Base-by-base conservation (phyloP, 2,888 invertebrate genomes). In the Sylvicola cinctus region DNA sequence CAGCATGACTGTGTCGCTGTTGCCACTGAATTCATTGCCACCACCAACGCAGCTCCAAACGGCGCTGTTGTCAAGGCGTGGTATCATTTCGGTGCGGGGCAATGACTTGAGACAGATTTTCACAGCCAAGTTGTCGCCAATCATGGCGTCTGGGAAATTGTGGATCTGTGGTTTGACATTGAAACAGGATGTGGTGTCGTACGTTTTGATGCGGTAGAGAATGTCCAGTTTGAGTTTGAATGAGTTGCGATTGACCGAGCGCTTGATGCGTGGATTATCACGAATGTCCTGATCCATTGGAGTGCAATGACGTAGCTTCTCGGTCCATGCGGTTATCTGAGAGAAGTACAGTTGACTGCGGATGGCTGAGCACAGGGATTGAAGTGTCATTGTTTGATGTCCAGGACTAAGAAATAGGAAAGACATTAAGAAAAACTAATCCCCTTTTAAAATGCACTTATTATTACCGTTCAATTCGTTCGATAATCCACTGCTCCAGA, bases 291-390 rank as follows among this genome's bases (percentile, higher is more conserved):
- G 44, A 48, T 55, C 56, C 30, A 50, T 50, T 20, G 37, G 38
- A n/a, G 35, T 34, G 11, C 38, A 31, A 36, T 57, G 55, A 29
- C 54, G 51, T 33, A 58, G 44, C 20, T 56, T 46, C 48, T 58
- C 58, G 39, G 55, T 70, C 93, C 93, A 95, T 36, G 93, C 88
- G 33, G 88, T 83, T 43, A 95, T 73, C 65, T 95, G 93, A 4
- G 93, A 95, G 63, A 95, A 95, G 62, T 91, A 88, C 39, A 95
- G 68, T 58, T 90, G 88, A 5, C 93, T 93, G 41, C 90, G 72
- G 32, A 95, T 78, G 33, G 93, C 93, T 60, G 85, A 87, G 50
- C 90, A 70, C 44, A 95, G 63, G 57, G 84, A 83, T 47, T 77
- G 73, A 40, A 58, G 42, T 35, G 56, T 57, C 56, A 58, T 58